Conservation (phyloP, 2,888 invertebrate species). For the Phortica okadai region DNA sequence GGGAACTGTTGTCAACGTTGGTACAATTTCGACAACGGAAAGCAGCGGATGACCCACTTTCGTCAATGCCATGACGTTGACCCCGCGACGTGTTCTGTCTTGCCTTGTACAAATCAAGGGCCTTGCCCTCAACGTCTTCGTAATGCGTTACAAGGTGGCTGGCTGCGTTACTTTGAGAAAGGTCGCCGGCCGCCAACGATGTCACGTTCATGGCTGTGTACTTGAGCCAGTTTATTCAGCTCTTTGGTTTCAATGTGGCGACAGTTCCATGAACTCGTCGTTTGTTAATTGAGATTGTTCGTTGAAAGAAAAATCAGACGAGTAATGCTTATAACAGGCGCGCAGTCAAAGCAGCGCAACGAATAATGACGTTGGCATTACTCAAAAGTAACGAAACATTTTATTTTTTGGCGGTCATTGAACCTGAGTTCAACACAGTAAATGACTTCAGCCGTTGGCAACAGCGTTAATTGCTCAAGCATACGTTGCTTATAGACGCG, state of each 20-base stretch:
- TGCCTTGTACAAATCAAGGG: constrained; percentile 24
- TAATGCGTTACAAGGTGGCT: constrained; percentile 55
- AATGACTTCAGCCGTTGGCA: not conserved
- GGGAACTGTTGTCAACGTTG: too few relatives aligned
- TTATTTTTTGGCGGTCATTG: constrained; percentile 25
- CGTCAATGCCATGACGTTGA: not conserved
- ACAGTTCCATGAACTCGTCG: constrained; percentile 5
- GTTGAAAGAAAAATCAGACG: constrained; percentile 72
- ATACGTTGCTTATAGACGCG: not conserved
- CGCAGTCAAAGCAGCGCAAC: constrained; percentile 49
- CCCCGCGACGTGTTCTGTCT: not conserved
- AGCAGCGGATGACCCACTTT: not conserved
- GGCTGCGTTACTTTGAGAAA: constrained; percentile 21
- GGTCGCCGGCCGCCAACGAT: constrained; percentile 57
- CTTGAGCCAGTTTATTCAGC: constrained; percentile 31
- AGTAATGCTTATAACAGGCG: constrained; percentile 65
- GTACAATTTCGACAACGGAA: too few relatives aligned
- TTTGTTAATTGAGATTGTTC: constrained; percentile 19
- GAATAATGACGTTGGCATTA: not conserved
- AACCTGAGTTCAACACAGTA: not conserved
- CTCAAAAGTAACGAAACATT: constrained; percentile 18
- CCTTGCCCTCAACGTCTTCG: constrained; percentile 47
- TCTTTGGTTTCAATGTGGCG: constrained; percentile 18
- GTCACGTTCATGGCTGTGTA: constrained; percentile 68
- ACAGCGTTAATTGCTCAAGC: not conserved